Base-by-base conservation (phyloP, 92 coral and sea anemone genomes). In the Galaxea fascicularis region DNA sequence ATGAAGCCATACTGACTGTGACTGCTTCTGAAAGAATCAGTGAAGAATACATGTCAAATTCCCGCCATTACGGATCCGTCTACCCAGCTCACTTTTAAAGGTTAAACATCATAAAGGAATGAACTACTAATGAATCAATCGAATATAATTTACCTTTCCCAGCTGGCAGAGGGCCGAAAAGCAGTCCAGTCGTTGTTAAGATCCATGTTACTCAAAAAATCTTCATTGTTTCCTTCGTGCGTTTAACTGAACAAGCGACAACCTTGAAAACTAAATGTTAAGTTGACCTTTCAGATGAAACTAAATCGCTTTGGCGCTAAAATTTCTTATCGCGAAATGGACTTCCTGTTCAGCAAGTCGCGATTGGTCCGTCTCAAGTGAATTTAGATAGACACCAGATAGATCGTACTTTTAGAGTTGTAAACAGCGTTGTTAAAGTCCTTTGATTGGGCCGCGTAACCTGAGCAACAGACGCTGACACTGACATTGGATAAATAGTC, bases 381-480 rank as follows among this genome's bases (percentile, higher is more conserved):
- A 52, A 70, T 70, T 35, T 31, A 70, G 77, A 45, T 72, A 46
- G 77, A 45, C 77, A 72, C 77, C 77, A 72, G 41, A 72, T 72
- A 72, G 35, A 72, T 72, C 18, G 77, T 71, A 74, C 79, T 54
- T 74, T 56, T 51, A 74, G 31, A 72, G 79, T 53, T 74, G 79
- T 74, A 74, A 74, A 74, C 79, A 54, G 41, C 79, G 22, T 27
- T 54, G 79, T 74, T 20, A 76, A 53, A 29, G 29, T 75, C 27
- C 80, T 54, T 54, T 76, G 68, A 76, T 76, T 57, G 1, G 29
- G 80, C 69, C 80, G 52, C 49, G 28, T 57, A 76, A 76, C 80
- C 80, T 59, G 49, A 76, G 80, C 53, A 57, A 58, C 80, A 57
- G 65, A 76, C 65, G 57, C 80, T 76, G 80, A 57, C 80, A 54